Evolutionary conservation across 1,140 invertebrate genomes (phyloP), one percentile per base, ranked within the genome.

Genomic region (Drosophila mayri): DNA sequence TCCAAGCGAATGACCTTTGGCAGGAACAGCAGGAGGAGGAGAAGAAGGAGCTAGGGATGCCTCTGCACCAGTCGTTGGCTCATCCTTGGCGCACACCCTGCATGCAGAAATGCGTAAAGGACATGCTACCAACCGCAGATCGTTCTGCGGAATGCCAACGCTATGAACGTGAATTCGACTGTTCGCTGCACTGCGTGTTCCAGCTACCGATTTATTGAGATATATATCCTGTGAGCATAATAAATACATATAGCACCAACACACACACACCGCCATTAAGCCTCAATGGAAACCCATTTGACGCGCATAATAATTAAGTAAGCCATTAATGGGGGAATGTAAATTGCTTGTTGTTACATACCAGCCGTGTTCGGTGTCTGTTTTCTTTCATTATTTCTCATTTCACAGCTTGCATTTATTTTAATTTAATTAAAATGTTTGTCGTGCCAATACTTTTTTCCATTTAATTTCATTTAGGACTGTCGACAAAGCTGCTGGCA

Each of bases 341-440:
- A 73, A 84, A 87, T 87, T 88, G 79, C 79, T 70, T 70, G 57
- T 70, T 70, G 57, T 65, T 73, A 52, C 46, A 61, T 43, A 63
- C 43, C 37, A 37, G 37, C 6, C 28, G 28, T 30, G 28, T 30
- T 30, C 46, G n/a, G 38, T 54, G 32, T 60, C 30, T 50, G 25
- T 59, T 75, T 52, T 16, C 46, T 14, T 59, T 66, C 25, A 59
- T 41, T 61, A 50, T 57, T 35, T 55, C 16, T 20, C 40, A 32
- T 65, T 47, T 65, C 9, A 16, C 38, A 66, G 35, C 22, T 32
- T 18, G 20, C 20, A 55, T 67, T 79, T 86, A 79, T 71, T 87
- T 87, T 61, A 79, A 76, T 86, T 86, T 76, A 86, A 86, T 86
- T 86, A 79, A 86, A 86, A 72, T 71, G 66, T 72, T 85, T 71